Evolutionary conservation across 2,888 invertebrate genomes (phyloP).

Genomic region (Rapana venosa): DNA sequence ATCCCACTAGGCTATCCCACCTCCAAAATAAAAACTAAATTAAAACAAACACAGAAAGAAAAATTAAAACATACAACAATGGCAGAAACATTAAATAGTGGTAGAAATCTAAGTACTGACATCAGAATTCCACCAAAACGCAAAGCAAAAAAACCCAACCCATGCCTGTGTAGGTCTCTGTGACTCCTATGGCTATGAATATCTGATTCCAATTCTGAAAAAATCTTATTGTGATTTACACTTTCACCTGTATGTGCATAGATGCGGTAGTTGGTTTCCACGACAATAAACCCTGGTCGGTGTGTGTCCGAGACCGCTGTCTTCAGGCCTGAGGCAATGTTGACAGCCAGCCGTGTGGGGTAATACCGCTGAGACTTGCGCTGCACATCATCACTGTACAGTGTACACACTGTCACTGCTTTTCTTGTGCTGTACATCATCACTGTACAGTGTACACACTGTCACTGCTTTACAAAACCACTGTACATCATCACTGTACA

Average conservation of each 20-base stretch:
- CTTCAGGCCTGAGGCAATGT: constrained; percentile 85
- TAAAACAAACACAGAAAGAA: too few relatives aligned
- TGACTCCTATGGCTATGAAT: background rate
- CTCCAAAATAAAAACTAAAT: background rate
- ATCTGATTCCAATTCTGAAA: too few relatives aligned
- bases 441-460: too few relatives aligned
- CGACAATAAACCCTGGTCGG: constrained; percentile 88
- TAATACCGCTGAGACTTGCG: constrained; percentile 94
- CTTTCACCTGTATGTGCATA: constrained; percentile 93
- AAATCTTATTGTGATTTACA: background rate
- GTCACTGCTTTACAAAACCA: constrained; percentile 80
- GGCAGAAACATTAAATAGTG: too few relatives aligned
- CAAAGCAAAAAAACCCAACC: background rate
- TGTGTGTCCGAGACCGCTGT: constrained; percentile 60
- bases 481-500: constrained; percentile 78
- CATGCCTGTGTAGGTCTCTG: too few relatives aligned
- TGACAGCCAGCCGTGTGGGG: constrained; percentile 94
- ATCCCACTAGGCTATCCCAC: too few relatives aligned
- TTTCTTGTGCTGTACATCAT: constrained; percentile 84
- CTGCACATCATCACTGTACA: constrained; percentile 78
- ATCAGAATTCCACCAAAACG: background rate
- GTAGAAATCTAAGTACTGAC: background rate
- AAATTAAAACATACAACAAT: too few relatives aligned
- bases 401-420: too few relatives aligned
- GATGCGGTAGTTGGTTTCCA: constrained; percentile 96